phyloP scores from a whole-genome alignment of 2,797 vertebrate genomes.

The Ctenopoma multispine region DNA sequence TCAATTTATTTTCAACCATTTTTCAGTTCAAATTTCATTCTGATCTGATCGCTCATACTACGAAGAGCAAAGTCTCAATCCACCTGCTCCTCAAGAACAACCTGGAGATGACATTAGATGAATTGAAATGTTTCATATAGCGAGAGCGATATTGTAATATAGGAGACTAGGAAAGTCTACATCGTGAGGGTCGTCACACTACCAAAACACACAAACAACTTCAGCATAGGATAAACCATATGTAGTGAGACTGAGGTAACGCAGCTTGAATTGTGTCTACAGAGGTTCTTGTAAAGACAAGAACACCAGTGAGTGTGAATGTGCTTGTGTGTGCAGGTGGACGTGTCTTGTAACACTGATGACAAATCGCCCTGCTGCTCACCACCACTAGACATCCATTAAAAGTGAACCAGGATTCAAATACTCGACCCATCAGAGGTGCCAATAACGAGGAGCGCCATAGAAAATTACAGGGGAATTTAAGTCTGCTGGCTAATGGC shows the following conservation, averaged over 20 bases:
- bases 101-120: too few species aligned
- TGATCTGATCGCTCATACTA: too few species aligned
- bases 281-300: conserved; percentile 9
- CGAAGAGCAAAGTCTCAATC: too few species aligned
- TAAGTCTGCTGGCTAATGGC: conserved; percentile 78
- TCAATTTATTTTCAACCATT: too few species aligned
- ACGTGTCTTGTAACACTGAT: conserved; percentile 60
- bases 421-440: conserved; percentile 79
- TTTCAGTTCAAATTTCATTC: too few species aligned
- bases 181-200: too few species aligned
- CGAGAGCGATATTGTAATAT: too few species aligned
- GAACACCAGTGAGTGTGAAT: neutral
- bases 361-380: conserved; percentile 58
- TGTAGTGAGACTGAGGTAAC: neutral
- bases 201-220: neutral
- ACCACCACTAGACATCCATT: conserved; percentile 74
- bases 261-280: neutral
- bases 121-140: too few species aligned
- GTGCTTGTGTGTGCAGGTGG: neutral
- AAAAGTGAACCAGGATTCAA: conserved; percentile 79
- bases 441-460: conserved; percentile 80
- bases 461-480: conserved; percentile 84
- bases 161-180: too few species aligned
- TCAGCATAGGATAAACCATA: too few species aligned
- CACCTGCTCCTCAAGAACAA: too few species aligned